Percentiles rank a stretch among this genome's conserved stretches.
Conservation (phyloP, 1,140 invertebrate genomes). For the Rhysida immarginata region DNA sequence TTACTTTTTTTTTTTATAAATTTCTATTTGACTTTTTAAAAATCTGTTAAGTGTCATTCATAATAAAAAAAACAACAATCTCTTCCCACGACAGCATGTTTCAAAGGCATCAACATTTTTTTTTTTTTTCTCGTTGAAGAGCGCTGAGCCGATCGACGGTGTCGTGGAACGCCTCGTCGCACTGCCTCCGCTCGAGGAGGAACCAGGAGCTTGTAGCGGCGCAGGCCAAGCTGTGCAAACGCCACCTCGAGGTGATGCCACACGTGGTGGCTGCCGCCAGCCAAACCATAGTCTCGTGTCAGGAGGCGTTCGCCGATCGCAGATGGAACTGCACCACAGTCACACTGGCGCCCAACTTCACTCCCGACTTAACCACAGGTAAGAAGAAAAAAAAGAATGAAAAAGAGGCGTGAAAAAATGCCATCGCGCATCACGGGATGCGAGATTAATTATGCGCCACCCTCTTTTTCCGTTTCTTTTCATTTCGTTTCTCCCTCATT, state of each 20-base stretch:
- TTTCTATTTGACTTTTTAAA: too few species aligned
- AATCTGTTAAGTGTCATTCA: too few species aligned
- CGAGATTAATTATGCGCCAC: too few species aligned
- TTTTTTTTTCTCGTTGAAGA: conserved; percentile 11
- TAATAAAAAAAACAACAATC: too few species aligned
- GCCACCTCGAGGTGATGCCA: conserved; percentile 53
- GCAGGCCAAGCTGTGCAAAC: conserved; percentile 46
- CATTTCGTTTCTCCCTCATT: too few species aligned
- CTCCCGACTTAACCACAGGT: conserved; percentile 61
- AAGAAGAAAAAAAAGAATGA: too few species aligned
- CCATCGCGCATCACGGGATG: too few species aligned
- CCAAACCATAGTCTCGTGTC: conserved; percentile 50
- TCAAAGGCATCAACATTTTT: neutral
- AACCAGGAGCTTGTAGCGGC: conserved; percentile 39
- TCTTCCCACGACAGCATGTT: too few species aligned
- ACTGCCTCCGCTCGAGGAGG: conserved; percentile 31
- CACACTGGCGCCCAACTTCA: conserved; percentile 47
- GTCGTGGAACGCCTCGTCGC: conserved; percentile 17
- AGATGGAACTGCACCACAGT: conserved; percentile 76
- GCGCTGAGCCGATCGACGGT: conserved; percentile 3
- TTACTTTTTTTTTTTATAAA: too few species aligned
- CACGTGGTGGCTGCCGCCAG: conserved; percentile 52
- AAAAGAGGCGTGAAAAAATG: too few species aligned
- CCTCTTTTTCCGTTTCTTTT: too few species aligned
- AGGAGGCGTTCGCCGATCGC: conserved; percentile 48